Evolutionary conservation across 2,113 vertebrate genomes (phyloP).

Genomic region (Nestor notabilis): DNA sequence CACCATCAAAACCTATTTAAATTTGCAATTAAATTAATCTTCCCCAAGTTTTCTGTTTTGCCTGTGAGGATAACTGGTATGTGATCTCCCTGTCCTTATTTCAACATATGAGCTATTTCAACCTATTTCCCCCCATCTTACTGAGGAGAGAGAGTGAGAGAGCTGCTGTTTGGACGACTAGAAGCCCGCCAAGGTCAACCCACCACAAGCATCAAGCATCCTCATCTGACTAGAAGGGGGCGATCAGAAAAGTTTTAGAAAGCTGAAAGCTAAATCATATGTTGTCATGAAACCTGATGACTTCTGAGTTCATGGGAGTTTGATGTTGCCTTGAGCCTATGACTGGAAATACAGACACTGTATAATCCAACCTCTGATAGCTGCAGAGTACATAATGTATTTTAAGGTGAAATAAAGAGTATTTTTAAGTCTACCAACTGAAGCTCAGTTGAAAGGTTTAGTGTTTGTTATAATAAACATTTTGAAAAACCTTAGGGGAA

Average conservation of each 20-base stretch:
- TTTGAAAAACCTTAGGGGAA: background rate
- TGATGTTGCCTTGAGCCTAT: background rate
- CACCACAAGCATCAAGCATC: background rate
- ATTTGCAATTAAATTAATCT: background rate
- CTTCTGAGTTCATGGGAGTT: background rate
- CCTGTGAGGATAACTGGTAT: background rate
- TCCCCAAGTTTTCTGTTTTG: background rate
- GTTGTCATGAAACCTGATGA: background rate
- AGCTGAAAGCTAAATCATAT: background rate
- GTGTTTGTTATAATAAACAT: background rate
- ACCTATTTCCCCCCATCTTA: background rate
- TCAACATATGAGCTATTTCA: background rate
- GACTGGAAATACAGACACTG: background rate
- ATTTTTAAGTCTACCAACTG: background rate
- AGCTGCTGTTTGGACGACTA: background rate
- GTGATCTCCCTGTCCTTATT: background rate
- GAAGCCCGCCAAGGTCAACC: background rate
- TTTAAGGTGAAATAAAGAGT: background rate
- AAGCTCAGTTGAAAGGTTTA: background rate
- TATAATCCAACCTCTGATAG: background rate
- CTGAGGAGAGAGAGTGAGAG: background rate
- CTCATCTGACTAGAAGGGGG: background rate
- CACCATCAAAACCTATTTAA: background rate
- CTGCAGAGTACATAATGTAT: background rate
- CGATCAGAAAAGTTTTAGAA: background rate